Percentiles rank a stretch among this genome's conserved stretches.
Conservation (phyloP, 2,888 invertebrate genomes). For the Cremastinae sp. region DNA sequence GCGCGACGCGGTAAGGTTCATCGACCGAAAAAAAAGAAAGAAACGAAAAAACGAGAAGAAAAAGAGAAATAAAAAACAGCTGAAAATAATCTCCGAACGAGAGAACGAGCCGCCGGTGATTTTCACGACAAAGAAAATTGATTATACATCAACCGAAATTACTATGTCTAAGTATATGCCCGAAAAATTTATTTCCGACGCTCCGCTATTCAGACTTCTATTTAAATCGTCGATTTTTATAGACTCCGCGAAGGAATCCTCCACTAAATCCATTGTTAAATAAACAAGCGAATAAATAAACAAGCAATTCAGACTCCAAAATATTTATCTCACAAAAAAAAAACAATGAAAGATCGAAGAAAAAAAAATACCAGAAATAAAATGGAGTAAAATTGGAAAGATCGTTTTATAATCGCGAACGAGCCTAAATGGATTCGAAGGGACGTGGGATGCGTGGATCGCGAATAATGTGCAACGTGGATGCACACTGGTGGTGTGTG, state of each 20-base stretch:
- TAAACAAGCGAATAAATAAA: conserved; percentile 12
- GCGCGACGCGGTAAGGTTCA: conserved; percentile 39
- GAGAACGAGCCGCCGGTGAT: neutral
- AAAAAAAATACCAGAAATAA: neutral
- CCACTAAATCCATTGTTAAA: neutral
- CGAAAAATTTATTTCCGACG: neutral
- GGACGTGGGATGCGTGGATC: conserved; percentile 26
- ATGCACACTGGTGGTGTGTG: conserved; percentile 7
- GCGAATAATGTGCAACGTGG: conserved; percentile 40
- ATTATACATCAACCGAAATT: neutral
- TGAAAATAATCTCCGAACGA: conserved; percentile 7
- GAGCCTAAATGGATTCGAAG: conserved; percentile 40
- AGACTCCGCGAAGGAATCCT: too few relatives aligned
- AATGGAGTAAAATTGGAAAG: neutral
- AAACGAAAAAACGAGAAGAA: neutral
- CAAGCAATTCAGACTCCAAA: too few relatives aligned
- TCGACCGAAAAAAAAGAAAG: conserved; percentile 48
- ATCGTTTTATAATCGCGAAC: conserved; percentile 22
- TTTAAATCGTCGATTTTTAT: neutral
- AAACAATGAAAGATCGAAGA: neutral
- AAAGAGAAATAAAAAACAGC: conserved; percentile 31
- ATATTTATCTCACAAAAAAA: too few relatives aligned
- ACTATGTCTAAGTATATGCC: neutral
- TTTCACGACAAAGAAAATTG: conserved; percentile 18
- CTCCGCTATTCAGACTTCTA: neutral